phyloP scores from a whole-genome alignment of 2,113 vertebrate genomes.

The Pollachius pollachius region DNA sequence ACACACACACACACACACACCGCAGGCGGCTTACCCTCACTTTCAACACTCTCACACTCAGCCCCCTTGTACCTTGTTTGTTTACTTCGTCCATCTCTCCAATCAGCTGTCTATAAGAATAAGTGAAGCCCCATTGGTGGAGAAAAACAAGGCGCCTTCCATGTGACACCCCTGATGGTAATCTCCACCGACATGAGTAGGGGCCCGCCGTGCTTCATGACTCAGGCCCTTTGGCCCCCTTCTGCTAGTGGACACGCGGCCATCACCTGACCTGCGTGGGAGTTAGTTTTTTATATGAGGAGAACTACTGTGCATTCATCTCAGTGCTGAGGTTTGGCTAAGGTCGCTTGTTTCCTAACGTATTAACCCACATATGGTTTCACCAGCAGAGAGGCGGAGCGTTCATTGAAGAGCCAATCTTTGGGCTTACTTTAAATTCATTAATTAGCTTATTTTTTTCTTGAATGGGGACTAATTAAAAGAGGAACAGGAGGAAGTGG shows the following conservation, averaged over 20 bases:
- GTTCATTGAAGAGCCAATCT: constrained; percentile 13
- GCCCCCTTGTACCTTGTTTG: constrained; percentile 33
- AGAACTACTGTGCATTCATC: constrained; percentile 21
- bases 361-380: constrained; percentile 32
- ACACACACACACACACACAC: not conserved
- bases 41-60: constrained; percentile 6
- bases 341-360: constrained; percentile 45
- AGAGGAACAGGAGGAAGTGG: constrained; percentile 34
- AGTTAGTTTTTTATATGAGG: constrained; percentile 27
- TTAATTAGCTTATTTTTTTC: too few species aligned
- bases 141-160: constrained; percentile 17
- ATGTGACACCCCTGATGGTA: constrained; percentile 60
- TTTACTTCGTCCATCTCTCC: too few species aligned
- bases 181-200: constrained; percentile 49
- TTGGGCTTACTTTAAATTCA: not conserved
- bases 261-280: not conserved
- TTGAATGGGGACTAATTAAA: too few species aligned
- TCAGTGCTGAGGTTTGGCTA: constrained; percentile 40
- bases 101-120: too few species aligned
- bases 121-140: too few species aligned
- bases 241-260: not conserved
- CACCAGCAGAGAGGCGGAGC: not conserved
- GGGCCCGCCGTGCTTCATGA: constrained; percentile 36
- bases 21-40: not conserved
- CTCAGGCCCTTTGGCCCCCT: constrained; percentile 35